Conservation (phyloP, 1,140 invertebrate genomes). For the Xylocopa sonorina region DNA sequence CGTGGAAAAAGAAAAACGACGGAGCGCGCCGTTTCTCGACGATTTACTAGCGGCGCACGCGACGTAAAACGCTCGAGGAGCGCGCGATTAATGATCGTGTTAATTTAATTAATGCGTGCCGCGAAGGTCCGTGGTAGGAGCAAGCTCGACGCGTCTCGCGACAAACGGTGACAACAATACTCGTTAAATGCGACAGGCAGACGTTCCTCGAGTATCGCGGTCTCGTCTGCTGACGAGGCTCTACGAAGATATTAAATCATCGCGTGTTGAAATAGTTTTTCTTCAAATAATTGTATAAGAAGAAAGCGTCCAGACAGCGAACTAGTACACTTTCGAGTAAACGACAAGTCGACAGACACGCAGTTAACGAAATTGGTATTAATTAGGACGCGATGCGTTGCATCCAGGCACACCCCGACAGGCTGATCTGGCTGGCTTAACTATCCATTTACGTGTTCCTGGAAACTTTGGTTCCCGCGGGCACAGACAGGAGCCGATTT, state of each 20-base stretch:
- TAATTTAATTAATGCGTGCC: constrained; percentile 62
- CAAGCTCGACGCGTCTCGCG: constrained; percentile 1
- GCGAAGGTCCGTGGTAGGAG: constrained; percentile 45
- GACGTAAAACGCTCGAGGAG: constrained; percentile 19
- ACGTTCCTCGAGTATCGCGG: no score
- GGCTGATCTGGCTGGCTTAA: constrained; percentile 49
- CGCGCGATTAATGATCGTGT: constrained; percentile 60
- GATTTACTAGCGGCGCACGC: constrained; percentile 48
- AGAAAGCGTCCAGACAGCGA: no score
- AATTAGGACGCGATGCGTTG: constrained; percentile 58
- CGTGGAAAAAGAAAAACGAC: constrained; percentile 1
- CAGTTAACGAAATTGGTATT: constrained; percentile 60
- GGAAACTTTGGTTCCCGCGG: constrained; percentile 61
- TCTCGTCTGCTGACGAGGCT: not conserved
- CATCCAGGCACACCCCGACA: constrained; percentile 13
- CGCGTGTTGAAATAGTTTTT: not conserved
- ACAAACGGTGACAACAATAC: constrained; percentile 14
- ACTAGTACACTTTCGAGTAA: not conserved
- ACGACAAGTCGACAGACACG: not conserved
- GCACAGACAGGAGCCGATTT: constrained; percentile 49
- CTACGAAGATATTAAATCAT: not conserved
- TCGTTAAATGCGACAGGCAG: not conserved
- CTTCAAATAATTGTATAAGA: no score
- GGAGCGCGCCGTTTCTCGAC: not conserved
- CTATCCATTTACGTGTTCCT: constrained; percentile 60